Base-by-base conservation (phyloP, 2,113 vertebrate genomes). In the Cyanistes caeruleus region DNA sequence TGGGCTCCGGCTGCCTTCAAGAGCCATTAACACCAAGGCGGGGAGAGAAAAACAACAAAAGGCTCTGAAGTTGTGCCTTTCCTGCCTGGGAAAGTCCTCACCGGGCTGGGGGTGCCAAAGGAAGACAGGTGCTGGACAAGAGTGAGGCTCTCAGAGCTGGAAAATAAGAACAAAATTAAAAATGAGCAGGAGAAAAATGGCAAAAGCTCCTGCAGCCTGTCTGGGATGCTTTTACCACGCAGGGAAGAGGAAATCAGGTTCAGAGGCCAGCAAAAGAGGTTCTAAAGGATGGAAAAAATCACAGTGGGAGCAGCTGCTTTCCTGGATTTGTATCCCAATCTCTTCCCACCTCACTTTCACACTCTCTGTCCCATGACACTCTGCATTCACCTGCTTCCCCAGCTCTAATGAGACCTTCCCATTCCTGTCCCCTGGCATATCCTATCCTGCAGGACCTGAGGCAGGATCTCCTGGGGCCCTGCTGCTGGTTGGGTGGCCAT, bases 21-120 rank as follows among this genome's bases (percentile, higher is more conserved):
- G 94, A 98, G 94, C 97, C 98, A 98, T 97, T 98, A 98, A 96
- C 97, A 97, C 97, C 59, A 3, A 5, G 27, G 65, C 62, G 19
- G 13, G 33, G 63, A 74, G 48, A 74, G 58, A 75, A 35, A 31
- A 12, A 14, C 64, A 8, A 43, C 49, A 69, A 89, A 93, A 93
- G 30, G 21, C 39, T 60, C 65, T 6, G 20, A 31, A 80, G 30
- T 3, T 1, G 0, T 28, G 28, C 44, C 43, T 70, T 79, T 44
- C 10, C 0, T 14, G 51, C 51, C 44, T 60, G 77, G 69, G 22
- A 91, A 84, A 44, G 90, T 84, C 53, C 41, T 85, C 31, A 27
- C 41, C 6, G 27, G 35, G 51, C 21, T 73, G 78, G 4, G 16
- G 25, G 18, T 59, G 79, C 5, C 16, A 6, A 28, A 51, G 28